A percentile compares a stretch with the other conserved stretches of the same genome.
Conservation (phyloP, 30 jellyfish, hydroid and myxozoan species). For the Turritopsis rubra region DNA sequence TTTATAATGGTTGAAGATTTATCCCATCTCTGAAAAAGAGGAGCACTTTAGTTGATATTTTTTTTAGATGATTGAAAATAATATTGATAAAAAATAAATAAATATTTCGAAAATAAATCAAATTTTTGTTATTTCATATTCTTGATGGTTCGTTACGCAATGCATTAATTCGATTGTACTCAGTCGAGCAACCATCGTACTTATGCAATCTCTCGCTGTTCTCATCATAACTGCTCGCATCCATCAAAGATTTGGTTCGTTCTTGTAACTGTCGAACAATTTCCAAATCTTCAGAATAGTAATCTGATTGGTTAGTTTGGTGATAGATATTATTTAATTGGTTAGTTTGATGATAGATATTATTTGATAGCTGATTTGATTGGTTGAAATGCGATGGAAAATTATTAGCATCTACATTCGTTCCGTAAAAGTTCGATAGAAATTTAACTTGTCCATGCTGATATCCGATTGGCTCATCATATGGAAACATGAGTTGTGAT, state of each 20-base stretch:
- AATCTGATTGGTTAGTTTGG: slow-evolving; percentile 17
- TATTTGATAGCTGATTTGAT: not conserved
- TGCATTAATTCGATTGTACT: not conserved
- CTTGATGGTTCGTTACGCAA: not conserved
- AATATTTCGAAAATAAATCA: too few relatives aligned
- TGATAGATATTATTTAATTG: too few relatives aligned
- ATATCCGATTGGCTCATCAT: slow-evolving; percentile 2
- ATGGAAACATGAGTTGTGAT: slow-evolving; percentile 7
- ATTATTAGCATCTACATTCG: not conserved
- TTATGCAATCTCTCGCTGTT: not conserved
- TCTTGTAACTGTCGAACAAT: slow-evolving; percentile 31
- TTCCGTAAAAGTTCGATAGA: not conserved
- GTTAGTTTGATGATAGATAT: not conserved
- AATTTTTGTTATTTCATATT: not conserved
- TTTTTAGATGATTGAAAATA: too few relatives aligned
- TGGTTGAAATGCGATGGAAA: not conserved
- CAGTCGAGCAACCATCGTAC: not conserved
- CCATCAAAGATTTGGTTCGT: slow-evolving; percentile 30
- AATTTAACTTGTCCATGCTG: not conserved
- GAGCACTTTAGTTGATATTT: too few relatives aligned
- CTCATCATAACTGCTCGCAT: slow-evolving; percentile 10
- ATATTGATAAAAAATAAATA: too few relatives aligned
- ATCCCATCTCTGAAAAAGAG: too few relatives aligned
- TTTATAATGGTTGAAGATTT: too few relatives aligned
- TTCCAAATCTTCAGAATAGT: slow-evolving; percentile 21